Evolutionary conservation across 2,113 vertebrate genomes (phyloP).

Genomic region (Thamnaconus septentrionalis): DNA sequence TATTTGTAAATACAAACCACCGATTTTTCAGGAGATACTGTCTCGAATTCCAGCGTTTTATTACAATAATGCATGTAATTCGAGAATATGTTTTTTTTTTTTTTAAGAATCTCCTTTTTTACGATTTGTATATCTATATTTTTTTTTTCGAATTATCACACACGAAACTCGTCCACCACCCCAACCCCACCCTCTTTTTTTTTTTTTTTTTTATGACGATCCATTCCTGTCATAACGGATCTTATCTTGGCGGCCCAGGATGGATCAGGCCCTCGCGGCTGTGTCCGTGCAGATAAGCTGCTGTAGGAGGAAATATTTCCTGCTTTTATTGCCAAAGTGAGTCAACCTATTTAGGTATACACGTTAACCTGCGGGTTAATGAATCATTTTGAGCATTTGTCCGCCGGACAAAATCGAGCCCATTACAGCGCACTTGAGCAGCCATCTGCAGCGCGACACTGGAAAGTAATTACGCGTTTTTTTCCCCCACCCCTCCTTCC

Average conservation of each 20-base stretch:
- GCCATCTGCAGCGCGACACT: constrained; percentile 45
- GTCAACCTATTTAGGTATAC: background rate
- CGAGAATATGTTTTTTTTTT: too few species aligned
- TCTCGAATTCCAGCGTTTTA: too few species aligned
- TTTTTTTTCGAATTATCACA: too few species aligned
- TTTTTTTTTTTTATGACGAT: too few species aligned
- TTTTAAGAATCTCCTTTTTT: too few species aligned
- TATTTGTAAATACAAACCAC: too few species aligned
- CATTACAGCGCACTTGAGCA: constrained; percentile 41
- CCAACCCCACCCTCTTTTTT: too few species aligned
- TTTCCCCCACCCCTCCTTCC: background rate
- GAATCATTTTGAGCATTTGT: constrained; percentile 27
- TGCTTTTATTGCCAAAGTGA: background rate
- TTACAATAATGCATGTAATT: too few species aligned
- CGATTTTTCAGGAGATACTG: too few species aligned
- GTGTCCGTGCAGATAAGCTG: background rate
- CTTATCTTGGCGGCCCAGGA: background rate
- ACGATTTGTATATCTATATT: too few species aligned
- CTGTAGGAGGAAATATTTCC: background rate
- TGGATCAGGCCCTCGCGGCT: background rate
- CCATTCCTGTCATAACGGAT: background rate
- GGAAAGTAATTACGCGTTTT: constrained; percentile 33
- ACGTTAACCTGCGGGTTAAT: constrained; percentile 39
- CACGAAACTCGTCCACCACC: too few species aligned
- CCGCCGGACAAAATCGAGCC: constrained; percentile 9